A percentile compares a stretch with the other conserved stretches of the same genome.
Evolutionary conservation across 1,140 invertebrate species (phyloP).

Genomic region (Aporrectodea caliginosa): DNA sequence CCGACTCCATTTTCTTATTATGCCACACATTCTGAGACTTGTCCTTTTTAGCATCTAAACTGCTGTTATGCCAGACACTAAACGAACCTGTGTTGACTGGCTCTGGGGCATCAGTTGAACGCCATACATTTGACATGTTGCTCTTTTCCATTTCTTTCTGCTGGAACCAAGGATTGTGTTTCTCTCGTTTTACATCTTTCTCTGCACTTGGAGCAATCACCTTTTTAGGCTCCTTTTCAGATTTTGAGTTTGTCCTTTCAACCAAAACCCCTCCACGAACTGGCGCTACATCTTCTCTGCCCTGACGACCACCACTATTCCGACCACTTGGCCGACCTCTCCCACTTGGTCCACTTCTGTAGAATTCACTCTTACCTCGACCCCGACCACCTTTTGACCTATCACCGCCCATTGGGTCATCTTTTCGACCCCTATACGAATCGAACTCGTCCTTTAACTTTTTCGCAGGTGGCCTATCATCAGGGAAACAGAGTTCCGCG

Average conservation of each 20-base stretch:
- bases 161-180: background rate
- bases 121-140: background rate
- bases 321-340: constrained; percentile 34
- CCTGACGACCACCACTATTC: constrained; percentile 26
- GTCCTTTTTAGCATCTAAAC: background rate
- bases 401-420: constrained; percentile 37
- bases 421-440: constrained; percentile 20
- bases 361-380: constrained; percentile 47
- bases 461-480: constrained; percentile 37
- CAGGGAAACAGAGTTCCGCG: constrained; percentile 12
- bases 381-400: constrained; percentile 41
- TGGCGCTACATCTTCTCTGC: constrained; percentile 33
- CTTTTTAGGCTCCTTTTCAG: background rate
- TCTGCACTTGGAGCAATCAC: background rate
- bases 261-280: background rate
- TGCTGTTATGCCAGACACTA: background rate
- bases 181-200: background rate
- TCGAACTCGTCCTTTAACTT: constrained; percentile 37
- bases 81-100: background rate
- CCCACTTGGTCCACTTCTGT: constrained; percentile 38
- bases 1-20: background rate
- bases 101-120: background rate
- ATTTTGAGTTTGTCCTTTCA: background rate
- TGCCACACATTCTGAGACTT: background rate
- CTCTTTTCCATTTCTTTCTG: background rate